Base-by-base conservation (phyloP, 2,888 invertebrate species). In the Deroplatys truncata region DNA sequence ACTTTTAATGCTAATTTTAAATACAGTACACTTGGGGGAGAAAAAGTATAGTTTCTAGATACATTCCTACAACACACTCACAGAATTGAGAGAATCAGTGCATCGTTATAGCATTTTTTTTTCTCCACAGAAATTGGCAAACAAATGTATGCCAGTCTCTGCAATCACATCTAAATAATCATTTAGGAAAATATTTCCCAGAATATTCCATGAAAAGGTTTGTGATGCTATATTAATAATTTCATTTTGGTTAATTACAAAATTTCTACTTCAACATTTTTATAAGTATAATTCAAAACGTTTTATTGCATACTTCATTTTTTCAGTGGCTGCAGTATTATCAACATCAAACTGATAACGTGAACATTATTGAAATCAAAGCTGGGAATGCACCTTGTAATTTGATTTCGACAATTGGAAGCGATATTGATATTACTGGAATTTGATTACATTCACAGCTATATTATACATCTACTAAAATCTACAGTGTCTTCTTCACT, bases 171-270 rank as follows among this genome's bases (percentile, higher is more conserved):
- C 20, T 72, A 72, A 72, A 72, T 83, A 35, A 87, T 31, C 86
- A 20, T 83, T 28, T 31, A 87, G 89, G 86, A 89, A 87, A 89
- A 89, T 89, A 82, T 89, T 89, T 89, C 89, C 89, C 89, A 89
- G 89, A 89, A 89, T 89, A 82, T 83, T 83, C 87, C 83, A 35
- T 31, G 56, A 86, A 87, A 84, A 84, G 15, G 84, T 88, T 29
- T 72, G 72, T 28, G 72, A 31, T 82, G 84, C 43, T 25, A 35
- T 28, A 25, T 31, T 31, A 35, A 88, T 25, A 88, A 83, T 20
- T 35, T 31, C n/a, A 2, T 28, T 43, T 86, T n/a, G 28, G 28
- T 72, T 72, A 72, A 72, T 72, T 72, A 72, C 56, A 72, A 72
- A 72, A 72, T 72, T 72, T 72, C 56, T 72, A 72, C 56, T 72